phyloP scores from a whole-genome alignment of 2,888 invertebrate genomes.

The Peribatodes rhomboidaria region DNA sequence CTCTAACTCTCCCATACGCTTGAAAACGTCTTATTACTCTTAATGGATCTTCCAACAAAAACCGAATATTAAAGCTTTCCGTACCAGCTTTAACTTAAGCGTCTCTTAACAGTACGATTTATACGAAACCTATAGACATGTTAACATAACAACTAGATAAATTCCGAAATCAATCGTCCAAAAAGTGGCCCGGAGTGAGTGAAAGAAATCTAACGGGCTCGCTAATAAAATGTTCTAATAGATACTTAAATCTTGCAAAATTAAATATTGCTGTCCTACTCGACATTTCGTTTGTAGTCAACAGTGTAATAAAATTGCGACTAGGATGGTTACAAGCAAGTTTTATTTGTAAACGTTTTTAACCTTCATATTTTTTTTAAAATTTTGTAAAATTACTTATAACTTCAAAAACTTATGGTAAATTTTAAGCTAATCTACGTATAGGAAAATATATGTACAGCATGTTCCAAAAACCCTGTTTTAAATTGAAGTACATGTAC shows the following conservation, averaged over 20 bases:
- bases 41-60: conserved; percentile 16
- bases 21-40: conserved; percentile 9
- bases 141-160: conserved; percentile 32
- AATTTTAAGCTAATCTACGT: too few species aligned
- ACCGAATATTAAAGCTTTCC: conserved; percentile 22
- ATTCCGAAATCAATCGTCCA: conserved; percentile 32
- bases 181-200: conserved; percentile 20
- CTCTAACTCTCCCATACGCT: background rate
- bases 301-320: background rate
- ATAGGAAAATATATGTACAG: too few species aligned
- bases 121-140: conserved; percentile 2
- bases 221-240: conserved; percentile 18
- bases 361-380: too few species aligned
- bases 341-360: too few species aligned
- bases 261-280: background rate
- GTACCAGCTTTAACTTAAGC: conserved; percentile 2
- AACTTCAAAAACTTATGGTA: too few species aligned
- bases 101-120: conserved; percentile 15
- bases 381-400: too few species aligned
- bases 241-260: conserved; percentile 19
- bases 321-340: too few species aligned
- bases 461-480: too few species aligned
- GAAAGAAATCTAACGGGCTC: conserved; percentile 6
- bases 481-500: too few species aligned
- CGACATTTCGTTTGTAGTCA: background rate